Conservation (phyloP, 2,797 vertebrate genomes). For the Cynopterus sphinx region DNA sequence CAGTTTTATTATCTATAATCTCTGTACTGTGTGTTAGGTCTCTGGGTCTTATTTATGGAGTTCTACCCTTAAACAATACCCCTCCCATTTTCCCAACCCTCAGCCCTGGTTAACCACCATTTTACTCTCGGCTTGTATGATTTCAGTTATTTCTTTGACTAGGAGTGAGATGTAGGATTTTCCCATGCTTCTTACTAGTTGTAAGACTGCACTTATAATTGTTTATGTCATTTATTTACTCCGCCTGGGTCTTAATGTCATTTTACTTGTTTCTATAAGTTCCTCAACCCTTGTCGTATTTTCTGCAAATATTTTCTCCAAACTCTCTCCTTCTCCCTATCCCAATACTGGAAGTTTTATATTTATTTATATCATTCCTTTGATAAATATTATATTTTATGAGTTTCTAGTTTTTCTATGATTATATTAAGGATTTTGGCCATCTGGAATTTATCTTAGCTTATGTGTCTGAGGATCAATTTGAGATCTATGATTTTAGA, state of each 20-base stretch:
- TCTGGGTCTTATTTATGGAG: background rate
- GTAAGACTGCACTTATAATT: background rate
- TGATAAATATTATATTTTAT: conserved; percentile 43
- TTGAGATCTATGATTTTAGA: conserved; percentile 44
- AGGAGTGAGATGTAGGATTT: background rate
- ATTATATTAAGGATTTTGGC: conserved; percentile 50
- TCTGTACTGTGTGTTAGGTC: background rate
- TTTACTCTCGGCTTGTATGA: background rate
- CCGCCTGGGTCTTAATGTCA: background rate
- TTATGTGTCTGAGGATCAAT: conserved; percentile 50
- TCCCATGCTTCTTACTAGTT: background rate
- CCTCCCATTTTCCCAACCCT: background rate
- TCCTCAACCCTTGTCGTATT: background rate
- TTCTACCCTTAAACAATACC: background rate
- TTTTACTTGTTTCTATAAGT: background rate
- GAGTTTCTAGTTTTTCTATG: conserved; percentile 39
- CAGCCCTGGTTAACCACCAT: background rate
- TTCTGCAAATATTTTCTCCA: background rate
- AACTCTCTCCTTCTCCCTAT: background rate
- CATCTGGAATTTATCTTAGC: conserved; percentile 60
- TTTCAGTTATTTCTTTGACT: background rate
- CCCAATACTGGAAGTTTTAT: background rate
- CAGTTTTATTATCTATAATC: background rate
- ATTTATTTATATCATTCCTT: conserved; percentile 11
- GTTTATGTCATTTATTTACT: background rate